Evolutionary conservation across 2,888 invertebrate genomes (phyloP).

Genomic region (Amorpha juglandis): DNA sequence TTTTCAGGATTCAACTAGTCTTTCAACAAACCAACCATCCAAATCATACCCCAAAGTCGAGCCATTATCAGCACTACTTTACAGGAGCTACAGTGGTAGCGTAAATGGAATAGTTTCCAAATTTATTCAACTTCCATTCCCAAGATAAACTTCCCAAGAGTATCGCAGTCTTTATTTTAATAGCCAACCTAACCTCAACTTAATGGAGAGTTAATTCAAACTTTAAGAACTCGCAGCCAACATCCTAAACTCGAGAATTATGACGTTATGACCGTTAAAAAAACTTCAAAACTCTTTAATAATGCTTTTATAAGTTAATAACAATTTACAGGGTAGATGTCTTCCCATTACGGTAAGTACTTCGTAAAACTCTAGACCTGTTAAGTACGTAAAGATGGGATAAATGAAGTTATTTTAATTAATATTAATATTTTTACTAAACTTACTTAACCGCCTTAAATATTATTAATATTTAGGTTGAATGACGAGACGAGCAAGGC

Average conservation of each 20-base stretch:
- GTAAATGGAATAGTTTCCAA: neutral
- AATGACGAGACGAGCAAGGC: too few relatives aligned
- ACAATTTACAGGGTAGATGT: slow-evolving; percentile 19
- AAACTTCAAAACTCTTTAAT: slow-evolving; percentile 4
- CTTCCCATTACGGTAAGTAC: slow-evolving; percentile 16
- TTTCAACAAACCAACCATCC: too few relatives aligned
- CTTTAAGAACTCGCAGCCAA: neutral
- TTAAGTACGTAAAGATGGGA: neutral
- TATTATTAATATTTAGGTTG: too few relatives aligned
- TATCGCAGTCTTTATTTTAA: slow-evolving; percentile 2
- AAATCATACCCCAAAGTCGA: too few relatives aligned
- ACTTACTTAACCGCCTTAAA: too few relatives aligned
- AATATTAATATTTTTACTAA: neutral
- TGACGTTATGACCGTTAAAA: slow-evolving; percentile 15
- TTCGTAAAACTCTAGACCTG: slow-evolving; percentile 16
- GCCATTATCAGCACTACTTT: neutral
- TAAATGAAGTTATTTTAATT: slow-evolving; percentile 9
- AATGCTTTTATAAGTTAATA: slow-evolving; percentile 15
- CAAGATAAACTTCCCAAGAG: neutral
- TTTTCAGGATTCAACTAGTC: too few relatives aligned
- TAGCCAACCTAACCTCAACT: slow-evolving; percentile 14
- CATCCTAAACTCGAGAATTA: slow-evolving; percentile 15
- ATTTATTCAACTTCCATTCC: neutral
- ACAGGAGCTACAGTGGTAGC: neutral
- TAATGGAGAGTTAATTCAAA: slow-evolving; percentile 18